Conservation (phyloP, 2,888 invertebrate genomes). For the Plusia festucae region DNA sequence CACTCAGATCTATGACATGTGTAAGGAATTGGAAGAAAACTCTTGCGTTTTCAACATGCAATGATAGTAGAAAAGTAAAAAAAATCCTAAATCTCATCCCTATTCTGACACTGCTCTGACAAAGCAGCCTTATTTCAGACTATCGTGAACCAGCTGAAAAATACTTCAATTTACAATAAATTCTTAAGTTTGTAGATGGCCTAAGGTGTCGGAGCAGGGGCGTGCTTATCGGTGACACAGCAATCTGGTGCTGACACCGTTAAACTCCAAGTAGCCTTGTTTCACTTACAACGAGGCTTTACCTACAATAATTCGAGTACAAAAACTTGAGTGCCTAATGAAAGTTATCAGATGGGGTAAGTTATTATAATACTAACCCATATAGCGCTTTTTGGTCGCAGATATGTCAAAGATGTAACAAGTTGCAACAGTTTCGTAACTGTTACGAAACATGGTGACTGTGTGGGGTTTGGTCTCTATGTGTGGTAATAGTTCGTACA, state of each 20-base stretch:
- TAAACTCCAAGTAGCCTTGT: constrained; percentile 28
- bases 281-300: not conserved
- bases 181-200: constrained; percentile 14
- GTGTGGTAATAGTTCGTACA: no score
- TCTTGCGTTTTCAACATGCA: not conserved
- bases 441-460: no score
- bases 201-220: constrained; percentile 15
- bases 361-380: not conserved
- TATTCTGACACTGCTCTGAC: no score
- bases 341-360: not conserved
- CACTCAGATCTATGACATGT: no score
- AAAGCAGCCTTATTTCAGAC: not conserved
- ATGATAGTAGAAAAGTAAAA: not conserved
- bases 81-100: no score
- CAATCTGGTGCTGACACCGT: constrained; percentile 56
- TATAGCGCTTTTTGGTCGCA: no score
- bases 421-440: no score
- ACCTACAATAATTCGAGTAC: constrained; percentile 5
- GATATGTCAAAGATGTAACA: no score
- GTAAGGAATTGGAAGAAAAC: no score
- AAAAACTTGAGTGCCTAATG: not conserved
- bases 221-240: constrained; percentile 62
- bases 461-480: no score
- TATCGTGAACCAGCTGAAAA: not conserved
- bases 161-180: not conserved